Evolutionary conservation across 53 echinoderm and acorn worm species (phyloP), one percentile per base, ranked within the genome.

Genomic region (Hippasteria phrygiana): DNA sequence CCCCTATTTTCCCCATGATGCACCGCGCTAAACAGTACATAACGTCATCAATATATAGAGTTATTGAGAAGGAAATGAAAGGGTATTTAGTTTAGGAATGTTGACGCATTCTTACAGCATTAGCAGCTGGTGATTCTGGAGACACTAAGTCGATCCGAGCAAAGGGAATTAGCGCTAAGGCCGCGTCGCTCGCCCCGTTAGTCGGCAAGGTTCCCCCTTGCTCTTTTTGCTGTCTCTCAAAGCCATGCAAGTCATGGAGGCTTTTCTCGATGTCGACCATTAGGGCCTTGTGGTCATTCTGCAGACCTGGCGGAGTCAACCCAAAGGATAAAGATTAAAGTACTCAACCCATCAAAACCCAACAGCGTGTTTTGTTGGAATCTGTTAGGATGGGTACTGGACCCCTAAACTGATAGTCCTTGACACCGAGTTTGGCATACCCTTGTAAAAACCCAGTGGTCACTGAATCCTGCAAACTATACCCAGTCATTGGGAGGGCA

Each of bases 271-370:
- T 90, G 20, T 92, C 55, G 16, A 42, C 74, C 96, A 96, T 96
- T 56, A 92, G 73, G 11, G 92, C 94, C 73, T 94, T 96, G 90
- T 96, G 94, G 45, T 96, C 96, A 92, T 96, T 96, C 75, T 96
- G 96, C 22, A 96, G 83, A 78, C 96, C 96, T 96, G 84, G 8
- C 36, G 62, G 16, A 62, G 53, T n/a, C n/a, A n/a, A n/a, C n/a
- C n/a, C n/a, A 63, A 31, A 33, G 37, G 35, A 42, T 17, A 50
- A 88, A 37, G n/a, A n/a, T n/a, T n/a, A n/a, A n/a, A n/a, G n/a
- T n/a, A n/a, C n/a, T n/a, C n/a, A n/a, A n/a, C n/a, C n/a, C n/a
- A n/a, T n/a, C n/a, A n/a, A n/a, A n/a, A n/a, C n/a, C n/a, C n/a
- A n/a, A n/a, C n/a, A n/a, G n/a, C n/a, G n/a, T n/a, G n/a, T n/a